Evolutionary conservation across 2,888 invertebrate genomes (phyloP), one percentile per base, ranked within the genome.

Genomic region (Drosophila maculinotata): DNA sequence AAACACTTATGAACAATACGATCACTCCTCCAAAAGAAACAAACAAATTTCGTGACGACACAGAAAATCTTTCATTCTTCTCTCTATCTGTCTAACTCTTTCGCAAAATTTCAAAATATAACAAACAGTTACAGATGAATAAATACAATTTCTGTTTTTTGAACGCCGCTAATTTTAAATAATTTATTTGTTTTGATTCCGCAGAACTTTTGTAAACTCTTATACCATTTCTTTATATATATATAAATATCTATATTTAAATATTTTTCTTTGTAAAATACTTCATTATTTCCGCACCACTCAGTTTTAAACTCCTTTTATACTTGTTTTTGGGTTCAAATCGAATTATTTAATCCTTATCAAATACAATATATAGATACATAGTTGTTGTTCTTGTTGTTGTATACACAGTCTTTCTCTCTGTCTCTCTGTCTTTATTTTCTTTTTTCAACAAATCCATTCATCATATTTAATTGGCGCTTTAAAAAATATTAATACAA

Each of bases 301-400:
- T 83, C 74, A 76, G 69, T 79, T 72, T 52, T 51, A 66, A 63
- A 51, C 58, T 48, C 47, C 51, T 58, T 39, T 53, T 57, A 48
- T 39, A 48, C 12, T 31, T 59, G 8, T 62, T 64, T 44, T 51
- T 62, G 47, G 68, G 38, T 65, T 78, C 41, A 62, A 67, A 76
- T 76, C 69, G 52, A 56, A 76, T 73, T 64, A 70, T 67, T 30
- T 67, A 57, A 56, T 66, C 44, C 69, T 69, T 65, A 64, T 73
- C 60, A 57, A 74, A 74, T 80, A 79, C 67, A 76, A 69, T 79
- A 84, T 75, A 81, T 86, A 79, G 74, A 78, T 78, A 79, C 73
- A 76, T 88, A 77, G 84, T 87, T 87, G 88, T 88, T 88, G 88
- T 88, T 88, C 86, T 88, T 87, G 88, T 88, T 87, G 87, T 88